A percentile compares a stretch with the other conserved stretches of the same genome.
Evolutionary conservation across 2,797 vertebrate species (phyloP).

Genomic region (Centroberyx gerrardi): DNA sequence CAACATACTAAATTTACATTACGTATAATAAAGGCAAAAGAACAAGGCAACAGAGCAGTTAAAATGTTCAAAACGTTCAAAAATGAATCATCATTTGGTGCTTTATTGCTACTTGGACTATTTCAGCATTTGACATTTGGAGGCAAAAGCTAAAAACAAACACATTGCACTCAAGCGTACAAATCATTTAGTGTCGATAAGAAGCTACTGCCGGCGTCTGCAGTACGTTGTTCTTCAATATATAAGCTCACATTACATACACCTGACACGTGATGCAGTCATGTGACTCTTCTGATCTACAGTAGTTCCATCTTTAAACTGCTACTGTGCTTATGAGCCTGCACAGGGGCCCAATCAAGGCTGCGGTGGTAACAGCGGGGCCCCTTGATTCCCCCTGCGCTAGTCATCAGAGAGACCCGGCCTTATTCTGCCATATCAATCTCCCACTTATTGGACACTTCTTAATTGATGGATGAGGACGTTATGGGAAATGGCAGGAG

Average conservation of each 20-base stretch:
- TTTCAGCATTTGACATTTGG: constrained; percentile 14
- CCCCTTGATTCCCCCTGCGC: constrained; percentile 52
- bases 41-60: neutral
- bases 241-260: neutral
- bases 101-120: constrained; percentile 8
- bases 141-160: neutral
- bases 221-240: neutral
- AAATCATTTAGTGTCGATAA: constrained; percentile 43
- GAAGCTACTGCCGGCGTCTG: constrained; percentile 14
- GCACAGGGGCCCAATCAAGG: constrained; percentile 22
- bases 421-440: constrained; percentile 85
- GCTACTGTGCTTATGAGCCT: constrained; percentile 58
- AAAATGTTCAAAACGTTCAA: neutral
- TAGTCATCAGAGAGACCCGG: constrained; percentile 71
- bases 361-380: constrained; percentile 15
- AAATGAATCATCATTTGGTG: constrained; percentile 1
- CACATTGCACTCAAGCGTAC: constrained; percentile 19
- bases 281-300: constrained; percentile 38
- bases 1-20: neutral
- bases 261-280: neutral
- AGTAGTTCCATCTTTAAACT: constrained; percentile 26
- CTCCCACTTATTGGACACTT: constrained; percentile 85
- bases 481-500: constrained; percentile 91
- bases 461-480: constrained; percentile 94
- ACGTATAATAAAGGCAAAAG: neutral